These are phyloP conservation scores for Pachyuromys duprasi DNA, from an alignment of 2,797 vertebrate species.

Conservation along the genomic window DNA sequence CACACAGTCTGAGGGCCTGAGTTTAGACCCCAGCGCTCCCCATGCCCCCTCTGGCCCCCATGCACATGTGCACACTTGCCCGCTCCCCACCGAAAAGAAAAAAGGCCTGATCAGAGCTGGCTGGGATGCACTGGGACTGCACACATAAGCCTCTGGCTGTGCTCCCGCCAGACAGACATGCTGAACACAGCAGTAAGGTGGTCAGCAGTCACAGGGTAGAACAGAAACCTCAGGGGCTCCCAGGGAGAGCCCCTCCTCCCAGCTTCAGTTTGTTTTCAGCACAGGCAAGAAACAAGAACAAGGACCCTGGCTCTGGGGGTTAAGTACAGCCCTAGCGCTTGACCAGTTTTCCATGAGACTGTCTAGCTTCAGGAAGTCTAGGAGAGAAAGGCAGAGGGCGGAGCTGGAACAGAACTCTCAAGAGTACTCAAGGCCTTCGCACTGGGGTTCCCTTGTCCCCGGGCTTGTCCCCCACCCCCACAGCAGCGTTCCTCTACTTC, in stretches of 20 bases:
- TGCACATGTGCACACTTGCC: background rate
- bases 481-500: background rate
- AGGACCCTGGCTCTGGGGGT: background rate
- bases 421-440: background rate
- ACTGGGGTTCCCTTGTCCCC: background rate
- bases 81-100: background rate
- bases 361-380: background rate
- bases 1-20: background rate
- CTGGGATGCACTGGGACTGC: background rate
- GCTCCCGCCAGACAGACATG: background rate
- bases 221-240: background rate
- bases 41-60: background rate
- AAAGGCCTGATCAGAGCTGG: background rate
- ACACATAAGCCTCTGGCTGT: background rate
- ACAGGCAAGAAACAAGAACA: background rate
- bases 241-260: background rate
- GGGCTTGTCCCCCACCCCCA: background rate
- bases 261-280: conserved; percentile 20
- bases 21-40: background rate
- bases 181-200: background rate
- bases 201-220: background rate
- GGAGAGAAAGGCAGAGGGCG: background rate
- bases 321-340: background rate
- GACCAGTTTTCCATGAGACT: background rate
- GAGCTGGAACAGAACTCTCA: background rate